Evolutionary conservation across 2,797 vertebrate genomes (phyloP).

Genomic region (Pseudomugil tenellus): DNA sequence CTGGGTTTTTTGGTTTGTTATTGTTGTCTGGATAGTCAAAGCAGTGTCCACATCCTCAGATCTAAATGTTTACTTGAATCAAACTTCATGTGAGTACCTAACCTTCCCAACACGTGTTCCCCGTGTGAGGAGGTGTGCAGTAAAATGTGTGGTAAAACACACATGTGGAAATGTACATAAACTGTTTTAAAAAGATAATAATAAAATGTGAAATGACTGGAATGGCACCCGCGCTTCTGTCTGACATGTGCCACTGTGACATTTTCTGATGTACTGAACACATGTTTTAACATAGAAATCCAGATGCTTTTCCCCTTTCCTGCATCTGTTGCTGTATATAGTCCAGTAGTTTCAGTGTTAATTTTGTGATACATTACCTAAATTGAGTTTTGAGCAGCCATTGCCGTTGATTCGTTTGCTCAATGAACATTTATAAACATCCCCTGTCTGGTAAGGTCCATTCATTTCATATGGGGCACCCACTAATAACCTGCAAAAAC

Average conservation of each 20-base stretch:
- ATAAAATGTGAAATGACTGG: conserved; percentile 67
- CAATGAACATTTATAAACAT: conserved; percentile 94
- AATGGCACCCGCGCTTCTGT: conserved; percentile 54
- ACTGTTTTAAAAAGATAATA: conserved; percentile 47
- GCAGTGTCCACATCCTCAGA: conserved; percentile 52
- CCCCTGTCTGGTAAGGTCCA: conserved; percentile 93
- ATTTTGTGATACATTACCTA: conserved; percentile 84
- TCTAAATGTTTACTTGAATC: conserved; percentile 51
- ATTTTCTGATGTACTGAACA: conserved; percentile 17
- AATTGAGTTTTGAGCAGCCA: conserved; percentile 94
- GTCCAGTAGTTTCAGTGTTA: neutral
- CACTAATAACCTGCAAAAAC: conserved; percentile 90
- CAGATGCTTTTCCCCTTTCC: neutral
- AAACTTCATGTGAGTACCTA: conserved; percentile 40
- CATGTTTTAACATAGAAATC: conserved; percentile 8
- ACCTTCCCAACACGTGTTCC: conserved; percentile 52
- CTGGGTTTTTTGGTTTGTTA: conserved; percentile 67
- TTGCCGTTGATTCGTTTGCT: conserved; percentile 83
- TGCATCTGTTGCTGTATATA: neutral
- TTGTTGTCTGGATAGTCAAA: conserved; percentile 57
- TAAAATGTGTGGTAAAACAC: conserved; percentile 58
- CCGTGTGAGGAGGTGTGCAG: conserved; percentile 50
- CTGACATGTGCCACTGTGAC: conserved; percentile 51
- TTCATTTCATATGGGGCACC: conserved; percentile 95
- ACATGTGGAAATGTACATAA: conserved; percentile 74